Evolutionary conservation across 2,797 vertebrate species (phyloP).

Genomic region (Garrulus glandarius): DNA sequence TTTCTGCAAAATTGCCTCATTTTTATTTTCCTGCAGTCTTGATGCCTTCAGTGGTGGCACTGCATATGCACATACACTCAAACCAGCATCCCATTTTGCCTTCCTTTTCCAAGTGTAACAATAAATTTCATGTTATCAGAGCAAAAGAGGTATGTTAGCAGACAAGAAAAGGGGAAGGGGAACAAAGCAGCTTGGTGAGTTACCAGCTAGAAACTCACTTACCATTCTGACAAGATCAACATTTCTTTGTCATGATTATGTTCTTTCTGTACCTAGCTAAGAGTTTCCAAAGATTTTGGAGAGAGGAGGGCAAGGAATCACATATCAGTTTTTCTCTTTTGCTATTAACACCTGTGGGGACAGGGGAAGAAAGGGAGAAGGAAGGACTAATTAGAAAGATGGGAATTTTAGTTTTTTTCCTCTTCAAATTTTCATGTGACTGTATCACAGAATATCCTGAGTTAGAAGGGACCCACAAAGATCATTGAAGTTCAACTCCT

Average conservation of each 20-base stretch:
- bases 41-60: background rate
- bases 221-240: background rate
- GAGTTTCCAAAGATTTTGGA: background rate
- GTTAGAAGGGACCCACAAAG: background rate
- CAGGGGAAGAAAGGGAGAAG: background rate
- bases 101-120: background rate
- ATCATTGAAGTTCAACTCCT: background rate
- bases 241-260: background rate
- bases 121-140: background rate
- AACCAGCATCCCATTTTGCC: background rate
- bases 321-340: background rate
- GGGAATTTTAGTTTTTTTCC: background rate
- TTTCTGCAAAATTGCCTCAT: background rate
- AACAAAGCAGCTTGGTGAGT: background rate
- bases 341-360: fast-evolving
- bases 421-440: background rate
- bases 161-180: background rate
- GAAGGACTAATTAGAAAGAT: background rate
- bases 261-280: background rate
- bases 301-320: background rate
- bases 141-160: background rate
- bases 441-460: background rate
- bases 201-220: background rate
- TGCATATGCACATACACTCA: background rate
- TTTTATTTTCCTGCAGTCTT: background rate